Evolutionary conservation across 2,888 invertebrate species (phyloP), one percentile per base, ranked within the genome.

Genomic region (Zelleria hepariella): DNA sequence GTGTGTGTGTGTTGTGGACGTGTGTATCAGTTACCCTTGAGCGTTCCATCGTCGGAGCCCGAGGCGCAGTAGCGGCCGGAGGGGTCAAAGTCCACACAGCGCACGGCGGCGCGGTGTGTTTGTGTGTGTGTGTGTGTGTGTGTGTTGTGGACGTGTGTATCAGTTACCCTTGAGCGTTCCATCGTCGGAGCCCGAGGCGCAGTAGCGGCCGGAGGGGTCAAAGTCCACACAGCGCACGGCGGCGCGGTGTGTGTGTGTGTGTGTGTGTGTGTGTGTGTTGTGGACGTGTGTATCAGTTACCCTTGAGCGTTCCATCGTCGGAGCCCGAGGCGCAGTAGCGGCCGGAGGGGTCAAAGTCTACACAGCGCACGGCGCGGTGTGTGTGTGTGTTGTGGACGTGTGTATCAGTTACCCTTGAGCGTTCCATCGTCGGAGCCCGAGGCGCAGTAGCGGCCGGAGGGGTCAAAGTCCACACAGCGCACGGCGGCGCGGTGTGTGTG

Each of bases 181-280:
- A 80, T 99, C 99, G 80, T 98, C 98, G 21, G 96, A 95, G 59
- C 97, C 98, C 58, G 97, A 96, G 7, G 94, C 94, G 62, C 98
- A 82, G 80, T 96, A 98, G 82, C 98, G 97, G 0, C 99, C 98
- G 63, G 90, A 86, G 32, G 94, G 93, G 75, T 97, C 96, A 64
- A 94, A 90, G 70, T 93, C 92, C 8, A 96, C 93, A 59, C 93
- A 92, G 59, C 98, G 92, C 62, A 99, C 94, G 85, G 96, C 93
- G 67, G 94, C 95, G 0, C 87, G 88, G 82, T 99, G 99, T 0
- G n/a, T n/a, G n/a, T n/a, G n/a, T n/a, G n/a, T n/a, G n/a, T n/a
- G n/a, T n/a, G n/a, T n/a, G n/a, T n/a, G n/a, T n/a, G n/a, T n/a
- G n/a, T n/a, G n/a, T n/a, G n/a, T n/a, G n/a, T n/a, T n/a, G n/a